Conservation (phyloP, 2,113 vertebrate genomes). For the Protobothrops flavoviridis region DNA sequence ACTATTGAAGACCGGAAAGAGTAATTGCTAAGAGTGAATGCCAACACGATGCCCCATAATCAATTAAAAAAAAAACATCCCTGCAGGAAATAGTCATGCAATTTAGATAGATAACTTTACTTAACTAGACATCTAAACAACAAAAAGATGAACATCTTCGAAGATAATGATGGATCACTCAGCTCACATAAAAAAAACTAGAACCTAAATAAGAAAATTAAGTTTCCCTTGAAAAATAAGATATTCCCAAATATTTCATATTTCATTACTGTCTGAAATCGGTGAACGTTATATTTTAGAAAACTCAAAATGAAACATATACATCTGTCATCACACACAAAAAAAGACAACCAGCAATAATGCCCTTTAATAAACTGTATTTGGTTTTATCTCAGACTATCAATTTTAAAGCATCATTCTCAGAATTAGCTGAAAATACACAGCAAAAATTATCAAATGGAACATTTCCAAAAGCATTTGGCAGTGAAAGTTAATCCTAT, state of each 20-base stretch:
- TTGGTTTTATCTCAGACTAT: neutral
- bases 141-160: neutral
- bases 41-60: neutral
- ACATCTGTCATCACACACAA: neutral
- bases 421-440: neutral
- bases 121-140: neutral
- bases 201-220: neutral
- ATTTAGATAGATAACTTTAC: neutral
- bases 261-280: constrained; percentile 1
- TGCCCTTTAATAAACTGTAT: neutral
- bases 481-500: constrained; percentile 37
- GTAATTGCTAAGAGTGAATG: neutral
- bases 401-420: neutral
- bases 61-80: neutral
- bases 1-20: neutral
- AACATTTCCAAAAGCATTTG: neutral
- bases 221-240: neutral
- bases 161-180: neutral
- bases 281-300: neutral
- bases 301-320: neutral
- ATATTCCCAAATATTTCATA: neutral
- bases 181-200: neutral
- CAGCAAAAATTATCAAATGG: neutral
- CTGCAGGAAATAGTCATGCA: neutral
- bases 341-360: neutral